Percentiles rank a stretch among this genome's conserved stretches.
These are phyloP conservation scores for Myiothlypis chrysogaster DNA, from an alignment of 2,797 vertebrate species.

Conservation along the genomic window DNA sequence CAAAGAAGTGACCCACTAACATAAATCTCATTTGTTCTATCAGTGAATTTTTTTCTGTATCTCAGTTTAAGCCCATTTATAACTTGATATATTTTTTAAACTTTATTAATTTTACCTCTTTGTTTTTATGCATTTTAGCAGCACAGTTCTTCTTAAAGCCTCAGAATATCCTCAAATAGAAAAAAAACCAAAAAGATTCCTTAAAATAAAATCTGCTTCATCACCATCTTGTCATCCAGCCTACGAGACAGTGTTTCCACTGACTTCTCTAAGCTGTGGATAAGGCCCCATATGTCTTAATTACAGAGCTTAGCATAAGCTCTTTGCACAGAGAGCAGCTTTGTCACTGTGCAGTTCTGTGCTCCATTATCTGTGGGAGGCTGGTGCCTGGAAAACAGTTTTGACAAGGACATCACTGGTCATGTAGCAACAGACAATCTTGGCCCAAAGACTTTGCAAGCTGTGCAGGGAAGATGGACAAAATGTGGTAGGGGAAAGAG, in stretches of 20 bases:
- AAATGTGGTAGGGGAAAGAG: background rate
- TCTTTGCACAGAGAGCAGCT: conserved; percentile 16
- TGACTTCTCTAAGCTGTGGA: conserved; percentile 40
- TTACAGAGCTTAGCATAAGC: conserved; percentile 52
- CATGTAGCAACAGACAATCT: background rate
- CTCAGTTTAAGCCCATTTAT: background rate
- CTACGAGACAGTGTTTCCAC: conserved; percentile 27
- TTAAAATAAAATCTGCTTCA: conserved; percentile 60
- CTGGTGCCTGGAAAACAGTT: background rate
- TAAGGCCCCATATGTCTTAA: conserved; percentile 52
- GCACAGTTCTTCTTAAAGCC: background rate
- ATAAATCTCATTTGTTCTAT: background rate
- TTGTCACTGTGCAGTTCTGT: background rate
- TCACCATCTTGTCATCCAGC: conserved; percentile 43
- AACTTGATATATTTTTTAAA: background rate
- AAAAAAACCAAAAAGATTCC: background rate
- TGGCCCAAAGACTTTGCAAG: background rate
- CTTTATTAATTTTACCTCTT: background rate
- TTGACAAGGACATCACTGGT: background rate
- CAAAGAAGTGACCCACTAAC: background rate
- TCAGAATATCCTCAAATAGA: background rate
- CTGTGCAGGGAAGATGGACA: background rate
- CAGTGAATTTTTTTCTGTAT: background rate
- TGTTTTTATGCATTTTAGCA: background rate
- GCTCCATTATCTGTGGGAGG: background rate